Percentiles rank a stretch among this genome's conserved stretches.
These are phyloP conservation scores for Hemiscyllium ocellatum DNA, from an alignment of 2,113 vertebrate species.

Conservation along the genomic window DNA sequence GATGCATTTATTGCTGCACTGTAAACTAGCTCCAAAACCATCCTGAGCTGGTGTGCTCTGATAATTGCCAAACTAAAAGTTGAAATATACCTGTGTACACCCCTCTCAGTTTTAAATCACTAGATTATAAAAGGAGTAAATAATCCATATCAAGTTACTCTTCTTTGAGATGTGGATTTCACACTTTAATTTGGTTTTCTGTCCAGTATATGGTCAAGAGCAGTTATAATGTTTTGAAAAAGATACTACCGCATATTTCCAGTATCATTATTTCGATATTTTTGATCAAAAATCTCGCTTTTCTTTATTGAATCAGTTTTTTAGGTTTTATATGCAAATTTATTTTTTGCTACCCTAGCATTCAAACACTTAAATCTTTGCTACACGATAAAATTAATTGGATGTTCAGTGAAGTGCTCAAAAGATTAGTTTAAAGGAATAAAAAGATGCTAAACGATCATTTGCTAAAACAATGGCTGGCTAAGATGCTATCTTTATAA, in stretches of 20 bases:
- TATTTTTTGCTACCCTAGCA: not conserved
- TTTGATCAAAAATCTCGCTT: not conserved
- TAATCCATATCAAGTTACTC: not conserved
- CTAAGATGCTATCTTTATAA: not conserved
- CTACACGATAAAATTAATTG: too few species aligned
- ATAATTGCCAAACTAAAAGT: not conserved
- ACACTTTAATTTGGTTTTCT: not conserved
- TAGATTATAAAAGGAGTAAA: not conserved
- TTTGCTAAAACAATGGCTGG: not conserved
- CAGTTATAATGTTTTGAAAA: too few species aligned
- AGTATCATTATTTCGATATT: not conserved
- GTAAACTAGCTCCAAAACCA: not conserved
- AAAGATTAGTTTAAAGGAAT: not conserved
- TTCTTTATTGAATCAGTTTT: not conserved
- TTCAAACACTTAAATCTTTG: not conserved
- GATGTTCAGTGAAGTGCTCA: not conserved
- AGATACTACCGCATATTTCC: not conserved
- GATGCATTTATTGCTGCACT: not conserved
- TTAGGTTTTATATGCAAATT: not conserved
- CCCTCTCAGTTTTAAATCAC: not conserved
- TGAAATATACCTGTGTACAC: not conserved
- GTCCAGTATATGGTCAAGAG: not conserved
- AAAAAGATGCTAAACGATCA: not conserved
- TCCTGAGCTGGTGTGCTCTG: not conserved
- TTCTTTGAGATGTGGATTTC: not conserved